Evolutionary conservation across 2,797 vertebrate genomes (phyloP).

Genomic region (Macropodus opercularis): DNA sequence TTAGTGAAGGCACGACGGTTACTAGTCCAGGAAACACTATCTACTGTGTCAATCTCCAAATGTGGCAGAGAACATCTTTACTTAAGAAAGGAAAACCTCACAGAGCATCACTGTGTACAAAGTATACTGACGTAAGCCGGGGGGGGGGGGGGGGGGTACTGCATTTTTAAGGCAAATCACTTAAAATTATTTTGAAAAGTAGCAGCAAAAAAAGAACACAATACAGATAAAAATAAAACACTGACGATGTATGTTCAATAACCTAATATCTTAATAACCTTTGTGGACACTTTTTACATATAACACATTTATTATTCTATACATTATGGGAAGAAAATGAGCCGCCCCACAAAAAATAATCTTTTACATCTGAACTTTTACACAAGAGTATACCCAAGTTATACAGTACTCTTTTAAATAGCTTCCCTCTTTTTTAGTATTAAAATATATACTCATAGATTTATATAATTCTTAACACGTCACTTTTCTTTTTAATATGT

Average conservation of each 20-base stretch:
- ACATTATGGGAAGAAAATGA: constrained; percentile 61
- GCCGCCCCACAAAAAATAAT: constrained; percentile 69
- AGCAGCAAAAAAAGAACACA: constrained; percentile 81
- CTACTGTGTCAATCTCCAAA: constrained; percentile 47
- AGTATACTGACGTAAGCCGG: constrained; percentile 17
- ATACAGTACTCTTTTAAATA: constrained; percentile 90
- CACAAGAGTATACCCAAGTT: constrained; percentile 85
- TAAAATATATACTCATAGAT: constrained; percentile 88
- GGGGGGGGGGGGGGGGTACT: constrained; percentile 69
- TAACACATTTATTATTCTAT: constrained; percentile 83
- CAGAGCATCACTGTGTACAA: constrained; percentile 50
- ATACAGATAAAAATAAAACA: constrained; percentile 78
- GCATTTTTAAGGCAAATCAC: constrained; percentile 85
- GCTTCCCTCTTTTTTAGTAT: constrained; percentile 85
- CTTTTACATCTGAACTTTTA: constrained; percentile 83
- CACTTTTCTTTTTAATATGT: constrained; percentile 66
- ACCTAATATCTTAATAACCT: constrained; percentile 83
- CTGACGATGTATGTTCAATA: constrained; percentile 86
- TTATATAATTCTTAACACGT: constrained; percentile 81
- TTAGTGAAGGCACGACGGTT: constrained; percentile 75
- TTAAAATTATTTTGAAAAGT: constrained; percentile 81
- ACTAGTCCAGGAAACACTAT: constrained; percentile 50
- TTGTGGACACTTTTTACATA: constrained; percentile 80
- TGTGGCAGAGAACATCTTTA: constrained; percentile 26
- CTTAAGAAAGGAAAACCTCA: constrained; percentile 40